Evolutionary conservation across 2,888 invertebrate genomes (phyloP).

Genomic region (Archips xylosteana): DNA sequence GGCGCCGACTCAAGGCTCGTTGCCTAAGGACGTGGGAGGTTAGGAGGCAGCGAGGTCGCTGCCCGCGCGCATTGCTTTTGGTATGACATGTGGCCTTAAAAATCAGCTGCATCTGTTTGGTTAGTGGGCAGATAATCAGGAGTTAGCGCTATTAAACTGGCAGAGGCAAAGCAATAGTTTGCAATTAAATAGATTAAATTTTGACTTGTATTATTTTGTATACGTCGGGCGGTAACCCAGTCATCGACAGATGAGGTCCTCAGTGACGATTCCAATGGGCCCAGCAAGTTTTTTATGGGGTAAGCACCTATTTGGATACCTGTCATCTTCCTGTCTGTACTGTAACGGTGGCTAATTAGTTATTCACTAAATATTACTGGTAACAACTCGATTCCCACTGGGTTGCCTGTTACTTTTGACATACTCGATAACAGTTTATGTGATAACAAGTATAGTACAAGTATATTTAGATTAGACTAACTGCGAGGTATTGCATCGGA

Average conservation of each 20-base stretch:
- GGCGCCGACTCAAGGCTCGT: slow-evolving; percentile 75
- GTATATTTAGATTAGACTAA: too few relatives aligned
- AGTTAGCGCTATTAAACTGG: not conserved
- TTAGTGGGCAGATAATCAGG: slow-evolving; percentile 23
- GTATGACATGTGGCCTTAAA: slow-evolving; percentile 41
- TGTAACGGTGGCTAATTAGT: too few relatives aligned
- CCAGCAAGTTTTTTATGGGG: too few relatives aligned
- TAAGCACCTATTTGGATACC: too few relatives aligned
- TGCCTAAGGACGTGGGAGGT: slow-evolving; percentile 76
- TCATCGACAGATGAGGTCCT: not conserved
- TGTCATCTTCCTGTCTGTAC: too few relatives aligned
- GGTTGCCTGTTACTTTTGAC: too few relatives aligned
- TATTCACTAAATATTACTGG: too few relatives aligned
- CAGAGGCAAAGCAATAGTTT: not conserved
- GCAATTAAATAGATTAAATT: not conserved
- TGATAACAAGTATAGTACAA: too few relatives aligned
- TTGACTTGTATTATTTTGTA: not conserved
- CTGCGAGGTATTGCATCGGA: too few relatives aligned
- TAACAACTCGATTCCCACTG: too few relatives aligned
- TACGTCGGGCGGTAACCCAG: not conserved
- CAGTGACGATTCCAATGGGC: not conserved
- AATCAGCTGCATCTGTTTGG: slow-evolving; percentile 31
- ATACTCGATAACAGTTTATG: too few relatives aligned
- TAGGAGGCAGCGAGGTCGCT: slow-evolving; percentile 57
- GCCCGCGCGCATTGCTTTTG: slow-evolving; percentile 38